Conservation (phyloP, 1,140 invertebrate species). For the Atta cephalotes region DNA sequence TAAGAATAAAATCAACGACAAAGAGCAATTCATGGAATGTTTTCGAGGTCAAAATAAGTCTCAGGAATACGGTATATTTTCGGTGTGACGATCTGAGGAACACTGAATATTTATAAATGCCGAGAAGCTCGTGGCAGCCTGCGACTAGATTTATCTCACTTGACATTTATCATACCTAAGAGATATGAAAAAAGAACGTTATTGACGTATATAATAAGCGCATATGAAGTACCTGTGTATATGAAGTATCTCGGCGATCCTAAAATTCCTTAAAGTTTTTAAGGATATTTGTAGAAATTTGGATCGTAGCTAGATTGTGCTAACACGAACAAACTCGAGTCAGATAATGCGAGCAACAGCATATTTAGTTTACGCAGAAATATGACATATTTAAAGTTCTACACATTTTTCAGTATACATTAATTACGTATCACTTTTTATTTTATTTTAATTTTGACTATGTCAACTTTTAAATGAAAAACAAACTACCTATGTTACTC, state of each 20-base stretch:
- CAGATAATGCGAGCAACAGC: neutral
- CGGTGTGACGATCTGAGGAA: neutral
- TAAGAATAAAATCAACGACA: neutral
- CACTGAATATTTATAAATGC: slow-evolving; percentile 61
- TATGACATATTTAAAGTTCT: neutral
- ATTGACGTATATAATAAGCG: slow-evolving; percentile 16
- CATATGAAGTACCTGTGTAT: neutral
- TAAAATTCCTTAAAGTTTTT: slow-evolving; percentile 24
- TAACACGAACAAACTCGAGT: neutral
- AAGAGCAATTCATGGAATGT: neutral
- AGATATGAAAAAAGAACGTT: neutral
- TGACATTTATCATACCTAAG: slow-evolving; percentile 52
- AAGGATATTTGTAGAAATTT: slow-evolving; percentile 28
- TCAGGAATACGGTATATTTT: slow-evolving; percentile 45
- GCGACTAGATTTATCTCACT: slow-evolving; percentile 41
- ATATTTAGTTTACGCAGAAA: neutral
- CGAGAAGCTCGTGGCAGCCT: neutral
- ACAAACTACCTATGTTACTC: neutral
- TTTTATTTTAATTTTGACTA: neutral
- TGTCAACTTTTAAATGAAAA: neutral
- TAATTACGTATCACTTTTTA: neutral
- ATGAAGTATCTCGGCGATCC: neutral
- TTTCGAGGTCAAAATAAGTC: neutral
- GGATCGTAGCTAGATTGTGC: neutral
- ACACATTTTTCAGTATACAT: neutral